Evolutionary conservation across 2,797 vertebrate genomes (phyloP).

Genomic region (Cygnus olor): DNA sequence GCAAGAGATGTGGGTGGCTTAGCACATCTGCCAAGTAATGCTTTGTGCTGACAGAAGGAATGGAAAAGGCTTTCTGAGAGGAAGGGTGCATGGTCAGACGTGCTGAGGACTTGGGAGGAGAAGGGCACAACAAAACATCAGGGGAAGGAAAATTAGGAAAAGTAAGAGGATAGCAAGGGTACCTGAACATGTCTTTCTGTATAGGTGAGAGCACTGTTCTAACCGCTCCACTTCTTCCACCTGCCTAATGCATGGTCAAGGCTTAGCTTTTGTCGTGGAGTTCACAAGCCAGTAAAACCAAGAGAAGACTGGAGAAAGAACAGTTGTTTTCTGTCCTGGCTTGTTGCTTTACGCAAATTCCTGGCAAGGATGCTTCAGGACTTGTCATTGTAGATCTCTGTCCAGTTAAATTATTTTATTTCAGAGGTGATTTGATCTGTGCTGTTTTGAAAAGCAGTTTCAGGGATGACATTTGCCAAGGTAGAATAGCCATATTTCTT

Average conservation of each 20-base stretch:
- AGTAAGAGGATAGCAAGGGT: background rate
- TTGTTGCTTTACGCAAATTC: background rate
- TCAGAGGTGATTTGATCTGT: background rate
- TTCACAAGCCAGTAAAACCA: background rate
- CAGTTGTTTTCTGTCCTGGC: background rate
- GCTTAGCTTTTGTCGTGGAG: background rate
- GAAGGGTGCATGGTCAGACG: background rate
- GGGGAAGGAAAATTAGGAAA: background rate
- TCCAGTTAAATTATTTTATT: background rate
- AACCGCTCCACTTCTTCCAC: background rate
- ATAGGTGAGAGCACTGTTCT: background rate
- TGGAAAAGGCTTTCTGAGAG: background rate
- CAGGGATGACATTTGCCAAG: background rate
- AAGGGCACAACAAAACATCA: background rate
- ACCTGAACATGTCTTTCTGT: rapidly evolving
- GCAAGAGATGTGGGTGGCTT: background rate
- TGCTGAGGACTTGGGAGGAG: background rate
- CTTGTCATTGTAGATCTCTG: background rate
- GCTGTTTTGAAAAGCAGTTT: background rate
- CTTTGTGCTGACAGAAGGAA: background rate
- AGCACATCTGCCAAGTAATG: background rate
- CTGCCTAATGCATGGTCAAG: background rate
- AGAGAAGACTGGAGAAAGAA: background rate
- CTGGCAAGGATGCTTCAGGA: background rate
- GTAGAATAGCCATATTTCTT: background rate